Evolutionary conservation across 2,888 invertebrate genomes (phyloP), one percentile per base, ranked within the genome.

Genomic region (Mythimna vitellina): DNA sequence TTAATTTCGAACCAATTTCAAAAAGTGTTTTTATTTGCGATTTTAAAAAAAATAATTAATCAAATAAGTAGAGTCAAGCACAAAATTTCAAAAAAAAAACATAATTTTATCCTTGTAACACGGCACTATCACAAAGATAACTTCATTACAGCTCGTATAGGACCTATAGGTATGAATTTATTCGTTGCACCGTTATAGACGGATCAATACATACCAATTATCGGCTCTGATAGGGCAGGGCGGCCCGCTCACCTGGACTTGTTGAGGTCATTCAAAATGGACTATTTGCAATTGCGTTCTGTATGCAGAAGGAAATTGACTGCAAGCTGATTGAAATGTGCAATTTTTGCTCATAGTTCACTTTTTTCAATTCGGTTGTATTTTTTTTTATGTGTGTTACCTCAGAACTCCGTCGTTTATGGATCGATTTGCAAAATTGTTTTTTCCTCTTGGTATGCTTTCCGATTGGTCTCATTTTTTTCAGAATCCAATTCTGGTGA

Each of bases 191-290:
- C 29, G 20, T 22, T 53, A 78, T 53, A 78, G 42, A 14, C 12
- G 1, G 73, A 73, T 73, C 73, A 60, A 73, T 73, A 73, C 58
- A 60, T 71, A 51, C 58, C 42, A 73, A 73, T 73, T 73, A 73
- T 53, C 53, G 29, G 32, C 20, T 10, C 3, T 60, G 72, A 73
- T 60, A 58, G 79, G 78, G 17, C 10, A 14, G 8, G 42, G 42
- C 58, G 51, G 10, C 35, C 42, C 57, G 9, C 38, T 70, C 32
- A 78, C 51, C 53, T 35, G 58, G 12, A 35, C 10, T 32, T 29
- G 53, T 66, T 25, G 32, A 58, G 51, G 49, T 49, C 56, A 38
- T 69, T 38, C 38, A 42, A 57, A 49, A n/a, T 42, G 22, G 32
- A 68, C 25, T 38, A 70, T 51, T 70, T 70, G 51, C 22, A 53